Evolutionary conservation across 2,113 vertebrate genomes (phyloP).

Genomic region (Rhegmatorhina hoffmannsi): DNA sequence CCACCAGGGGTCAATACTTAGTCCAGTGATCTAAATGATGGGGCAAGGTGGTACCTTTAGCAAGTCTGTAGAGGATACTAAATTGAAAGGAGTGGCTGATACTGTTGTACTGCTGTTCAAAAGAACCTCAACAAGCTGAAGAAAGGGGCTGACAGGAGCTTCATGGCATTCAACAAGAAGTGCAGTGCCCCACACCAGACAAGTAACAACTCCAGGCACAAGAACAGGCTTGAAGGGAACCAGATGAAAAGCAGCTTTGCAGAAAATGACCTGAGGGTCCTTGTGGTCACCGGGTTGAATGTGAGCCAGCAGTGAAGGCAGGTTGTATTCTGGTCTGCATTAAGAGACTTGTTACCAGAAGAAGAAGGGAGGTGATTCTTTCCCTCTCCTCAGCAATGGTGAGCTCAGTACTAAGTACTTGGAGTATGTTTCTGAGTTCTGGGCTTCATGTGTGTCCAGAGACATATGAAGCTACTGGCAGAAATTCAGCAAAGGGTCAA

Average conservation of each 20-base stretch:
- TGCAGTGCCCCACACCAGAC: too few species aligned
- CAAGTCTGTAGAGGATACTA: not conserved
- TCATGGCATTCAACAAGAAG: not conserved
- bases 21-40: not conserved
- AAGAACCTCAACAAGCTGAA: not conserved
- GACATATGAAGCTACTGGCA: not conserved
- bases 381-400: not conserved
- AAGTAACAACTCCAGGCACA: not conserved
- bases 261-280: not conserved
- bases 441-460: not conserved
- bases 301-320: not conserved
- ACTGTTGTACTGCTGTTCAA: not conserved
- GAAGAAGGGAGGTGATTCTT: not conserved
- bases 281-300: not conserved
- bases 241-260: not conserved
- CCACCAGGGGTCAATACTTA: not conserved
- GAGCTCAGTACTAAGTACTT: not conserved
- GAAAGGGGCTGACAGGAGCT: not conserved
- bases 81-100: not conserved
- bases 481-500: not conserved
- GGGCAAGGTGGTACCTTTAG: not conserved
- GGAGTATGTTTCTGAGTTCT: not conserved
- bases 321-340: not conserved
- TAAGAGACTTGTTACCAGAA: not conserved
- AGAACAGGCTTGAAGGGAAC: not conserved